Evolutionary conservation across 2,113 vertebrate species (phyloP).

Genomic region (Psittacus erithacus): DNA sequence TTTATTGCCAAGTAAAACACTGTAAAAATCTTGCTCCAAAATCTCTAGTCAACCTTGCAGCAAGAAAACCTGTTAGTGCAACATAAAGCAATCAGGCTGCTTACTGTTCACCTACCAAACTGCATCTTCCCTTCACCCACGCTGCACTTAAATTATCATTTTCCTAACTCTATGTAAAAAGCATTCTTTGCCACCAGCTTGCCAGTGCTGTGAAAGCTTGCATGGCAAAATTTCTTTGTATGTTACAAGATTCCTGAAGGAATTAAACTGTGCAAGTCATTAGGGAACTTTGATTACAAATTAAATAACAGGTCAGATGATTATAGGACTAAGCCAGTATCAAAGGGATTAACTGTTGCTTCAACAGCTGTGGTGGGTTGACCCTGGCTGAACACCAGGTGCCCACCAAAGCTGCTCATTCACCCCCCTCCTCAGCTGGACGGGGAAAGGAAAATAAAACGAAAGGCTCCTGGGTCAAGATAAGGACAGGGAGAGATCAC

Average conservation of each 20-base stretch:
- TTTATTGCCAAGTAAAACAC: neutral
- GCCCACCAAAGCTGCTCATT: neutral
- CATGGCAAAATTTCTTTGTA: neutral
- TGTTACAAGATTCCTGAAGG: neutral
- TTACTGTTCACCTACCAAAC: neutral
- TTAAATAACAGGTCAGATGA: slow-evolving; percentile 13
- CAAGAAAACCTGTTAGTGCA: neutral
- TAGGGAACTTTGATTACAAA: slow-evolving; percentile 18
- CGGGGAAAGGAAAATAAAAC: neutral
- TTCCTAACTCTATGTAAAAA: neutral
- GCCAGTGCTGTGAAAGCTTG: neutral
- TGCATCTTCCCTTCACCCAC: neutral
- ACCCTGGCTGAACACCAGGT: neutral
- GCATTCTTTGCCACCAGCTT: neutral
- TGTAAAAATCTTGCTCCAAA: neutral
- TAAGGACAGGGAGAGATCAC: neutral
- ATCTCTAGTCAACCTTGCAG: neutral
- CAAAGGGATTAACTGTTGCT: neutral
- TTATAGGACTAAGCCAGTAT: neutral
- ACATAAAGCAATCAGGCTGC: neutral
- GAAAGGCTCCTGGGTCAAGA: neutral
- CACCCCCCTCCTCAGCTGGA: neutral
- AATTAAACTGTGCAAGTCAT: slow-evolving; percentile 14
- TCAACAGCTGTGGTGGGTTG: neutral
- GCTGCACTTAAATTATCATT: neutral